Percentiles rank a stretch among this genome's conserved stretches.
These are phyloP conservation scores for Clupea harengus DNA, from an alignment of 2,113 vertebrate species.

Conservation along the genomic window DNA sequence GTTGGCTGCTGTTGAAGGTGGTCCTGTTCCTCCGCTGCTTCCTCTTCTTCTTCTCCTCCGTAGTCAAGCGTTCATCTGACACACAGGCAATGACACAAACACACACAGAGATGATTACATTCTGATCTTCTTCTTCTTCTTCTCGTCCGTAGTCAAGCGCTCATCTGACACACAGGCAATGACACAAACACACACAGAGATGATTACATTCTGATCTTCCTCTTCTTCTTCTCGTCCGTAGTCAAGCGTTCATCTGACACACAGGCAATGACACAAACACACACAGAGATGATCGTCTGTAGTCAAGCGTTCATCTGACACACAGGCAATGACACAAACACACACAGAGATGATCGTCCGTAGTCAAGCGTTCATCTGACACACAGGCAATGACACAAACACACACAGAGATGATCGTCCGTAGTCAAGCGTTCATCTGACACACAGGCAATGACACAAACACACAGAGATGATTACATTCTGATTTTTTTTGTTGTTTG, in stretches of 20 bases:
- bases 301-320: conserved; percentile 80
- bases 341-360: conserved; percentile 66
- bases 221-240: conserved; percentile 85
- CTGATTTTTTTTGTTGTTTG: not conserved
- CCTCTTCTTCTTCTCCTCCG: conserved; percentile 85
- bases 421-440: conserved; percentile 83
- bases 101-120: not conserved
- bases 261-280: conserved; percentile 1
- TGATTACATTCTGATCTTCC: no score
- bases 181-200: not conserved
- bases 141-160: conserved; percentile 82
- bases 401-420: conserved; percentile 62
- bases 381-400: not conserved
- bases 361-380: conserved; percentile 81
- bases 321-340: not conserved
- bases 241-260: conserved; percentile 80
- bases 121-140: conserved; percentile 87
- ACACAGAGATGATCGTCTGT: conserved; percentile 68
- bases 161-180: conserved; percentile 69
- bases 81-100: not conserved
- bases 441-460: not conserved
- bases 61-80: conserved; percentile 82
- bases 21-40: conserved; percentile 86
- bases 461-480: not conserved
- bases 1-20: conserved; percentile 88